Conservation (phyloP, 2,797 vertebrate genomes). For the Jordanella pulchra region DNA sequence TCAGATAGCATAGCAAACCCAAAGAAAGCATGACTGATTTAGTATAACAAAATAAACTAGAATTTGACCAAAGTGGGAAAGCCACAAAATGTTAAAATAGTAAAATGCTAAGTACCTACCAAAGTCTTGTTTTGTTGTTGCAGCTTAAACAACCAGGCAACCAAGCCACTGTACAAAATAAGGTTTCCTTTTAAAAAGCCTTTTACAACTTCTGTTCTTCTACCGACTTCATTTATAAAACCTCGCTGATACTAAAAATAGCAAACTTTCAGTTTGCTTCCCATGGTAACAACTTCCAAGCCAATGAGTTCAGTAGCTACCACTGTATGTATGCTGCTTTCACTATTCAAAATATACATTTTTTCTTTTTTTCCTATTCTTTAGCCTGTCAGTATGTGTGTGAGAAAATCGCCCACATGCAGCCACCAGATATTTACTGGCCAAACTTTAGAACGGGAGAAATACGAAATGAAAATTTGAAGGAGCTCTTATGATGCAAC, state of each 20-base stretch:
- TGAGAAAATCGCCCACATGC: too few species aligned
- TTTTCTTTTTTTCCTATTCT: not conserved
- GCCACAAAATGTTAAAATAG: not conserved
- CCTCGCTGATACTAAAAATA: not conserved
- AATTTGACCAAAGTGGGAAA: not conserved
- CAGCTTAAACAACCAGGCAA: not conserved
- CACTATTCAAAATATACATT: not conserved
- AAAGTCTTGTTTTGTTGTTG: not conserved
- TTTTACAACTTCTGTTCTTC: not conserved
- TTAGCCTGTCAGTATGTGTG: too few species aligned
- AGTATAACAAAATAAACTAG: not conserved
- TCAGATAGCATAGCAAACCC: not conserved
- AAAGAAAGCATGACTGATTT: not conserved
- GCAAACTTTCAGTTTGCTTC: not conserved
- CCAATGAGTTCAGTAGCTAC: not conserved
- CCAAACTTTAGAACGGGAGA: not conserved
- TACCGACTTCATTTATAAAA: not conserved
- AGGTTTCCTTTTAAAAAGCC: not conserved
- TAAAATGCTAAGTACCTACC: not conserved
- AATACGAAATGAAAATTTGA: not conserved
- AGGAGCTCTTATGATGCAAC: not conserved
- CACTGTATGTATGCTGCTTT: not conserved
- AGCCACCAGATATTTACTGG: too few species aligned
- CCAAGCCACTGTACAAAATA: not conserved
- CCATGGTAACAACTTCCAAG: slow-evolving; percentile 5